Evolutionary conservation across 2,113 vertebrate species (phyloP).

Genomic region (Pelecanus crispus): DNA sequence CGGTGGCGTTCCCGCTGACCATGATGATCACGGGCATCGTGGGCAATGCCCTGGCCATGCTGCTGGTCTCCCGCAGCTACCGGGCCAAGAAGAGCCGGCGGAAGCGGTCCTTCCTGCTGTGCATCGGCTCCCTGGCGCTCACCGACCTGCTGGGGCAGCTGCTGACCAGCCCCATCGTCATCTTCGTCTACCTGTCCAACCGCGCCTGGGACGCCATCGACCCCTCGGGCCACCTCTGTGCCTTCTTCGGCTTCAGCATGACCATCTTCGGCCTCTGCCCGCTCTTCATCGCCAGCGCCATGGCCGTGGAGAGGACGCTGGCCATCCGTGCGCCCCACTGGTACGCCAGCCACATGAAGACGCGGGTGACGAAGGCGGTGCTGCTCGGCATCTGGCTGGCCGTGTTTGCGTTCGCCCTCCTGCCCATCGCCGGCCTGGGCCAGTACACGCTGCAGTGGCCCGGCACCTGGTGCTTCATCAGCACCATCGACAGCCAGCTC

Average conservation of each 20-base stretch:
- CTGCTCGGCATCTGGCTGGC: constrained; percentile 80
- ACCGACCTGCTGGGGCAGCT: constrained; percentile 92
- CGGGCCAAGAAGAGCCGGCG: constrained; percentile 81
- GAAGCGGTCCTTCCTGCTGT: constrained; percentile 90
- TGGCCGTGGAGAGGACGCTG: constrained; percentile 89
- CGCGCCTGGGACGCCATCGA: constrained; percentile 81
- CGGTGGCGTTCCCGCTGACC: constrained; percentile 85
- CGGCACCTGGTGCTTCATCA: constrained; percentile 96
- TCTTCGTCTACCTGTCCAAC: constrained; percentile 84
- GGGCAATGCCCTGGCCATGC: constrained; percentile 89
- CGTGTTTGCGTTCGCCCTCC: constrained; percentile 79
- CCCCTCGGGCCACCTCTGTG: constrained; percentile 80
- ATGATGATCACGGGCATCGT: constrained; percentile 93
- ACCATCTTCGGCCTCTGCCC: constrained; percentile 91
- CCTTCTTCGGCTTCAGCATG: constrained; percentile 93
- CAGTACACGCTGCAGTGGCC: constrained; percentile 91
- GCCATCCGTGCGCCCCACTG: constrained; percentile 91
- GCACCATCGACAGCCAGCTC: constrained; percentile 33
- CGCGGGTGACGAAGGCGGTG: constrained; percentile 75
- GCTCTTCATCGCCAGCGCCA: constrained; percentile 89
- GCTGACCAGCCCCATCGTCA: constrained; percentile 91
- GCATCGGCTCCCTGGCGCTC: constrained; percentile 89
- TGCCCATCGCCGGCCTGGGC: constrained; percentile 86
- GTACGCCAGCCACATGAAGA: constrained; percentile 91
- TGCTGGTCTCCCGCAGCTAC: constrained; percentile 86